These are phyloP conservation scores for Muricea muricata DNA, from an alignment of 92 coral and sea anemone genomes.

Conservation along the genomic window DNA sequence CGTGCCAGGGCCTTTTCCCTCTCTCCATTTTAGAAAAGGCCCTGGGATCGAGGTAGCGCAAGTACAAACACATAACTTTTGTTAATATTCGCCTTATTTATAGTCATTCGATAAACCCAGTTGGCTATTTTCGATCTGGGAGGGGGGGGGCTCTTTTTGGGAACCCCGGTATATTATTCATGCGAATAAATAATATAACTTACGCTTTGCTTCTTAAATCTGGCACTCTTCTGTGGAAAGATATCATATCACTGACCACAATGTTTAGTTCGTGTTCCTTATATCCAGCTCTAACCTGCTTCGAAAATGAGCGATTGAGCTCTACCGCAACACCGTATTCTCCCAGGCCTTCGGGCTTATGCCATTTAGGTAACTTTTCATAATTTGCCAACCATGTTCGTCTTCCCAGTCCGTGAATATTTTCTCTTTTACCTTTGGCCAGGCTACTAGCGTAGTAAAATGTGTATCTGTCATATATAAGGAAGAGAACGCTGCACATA, in stretches of 20 bases:
- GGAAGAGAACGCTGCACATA: slow-evolving; percentile 22
- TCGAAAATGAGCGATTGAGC: slow-evolving; percentile 68
- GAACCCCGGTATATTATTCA: too few species aligned
- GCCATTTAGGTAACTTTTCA: slow-evolving; percentile 78
- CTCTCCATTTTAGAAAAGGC: too few species aligned
- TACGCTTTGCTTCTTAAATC: slow-evolving; percentile 73
- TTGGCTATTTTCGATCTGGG: too few species aligned
- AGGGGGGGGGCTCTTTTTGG: too few species aligned
- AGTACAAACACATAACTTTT: too few species aligned
- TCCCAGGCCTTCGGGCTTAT: slow-evolving; percentile 88
- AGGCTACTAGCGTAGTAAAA: neutral
- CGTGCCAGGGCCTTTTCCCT: too few species aligned
- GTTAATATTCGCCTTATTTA: too few species aligned
- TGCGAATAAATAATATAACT: neutral
- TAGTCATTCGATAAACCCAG: too few species aligned
- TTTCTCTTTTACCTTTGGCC: neutral
- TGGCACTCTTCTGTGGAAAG: slow-evolving; percentile 77
- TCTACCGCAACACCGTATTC: slow-evolving; percentile 74
- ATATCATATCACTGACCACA: slow-evolving; percentile 91
- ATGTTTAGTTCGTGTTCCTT: slow-evolving; percentile 81
- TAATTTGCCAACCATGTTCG: slow-evolving; percentile 49
- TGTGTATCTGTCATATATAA: slow-evolving; percentile 15
- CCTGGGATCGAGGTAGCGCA: too few species aligned
- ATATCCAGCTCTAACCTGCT: slow-evolving; percentile 82
- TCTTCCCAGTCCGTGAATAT: neutral